Conservation (phyloP, 2,113 vertebrate genomes). For the Cephalopterus ornatus region DNA sequence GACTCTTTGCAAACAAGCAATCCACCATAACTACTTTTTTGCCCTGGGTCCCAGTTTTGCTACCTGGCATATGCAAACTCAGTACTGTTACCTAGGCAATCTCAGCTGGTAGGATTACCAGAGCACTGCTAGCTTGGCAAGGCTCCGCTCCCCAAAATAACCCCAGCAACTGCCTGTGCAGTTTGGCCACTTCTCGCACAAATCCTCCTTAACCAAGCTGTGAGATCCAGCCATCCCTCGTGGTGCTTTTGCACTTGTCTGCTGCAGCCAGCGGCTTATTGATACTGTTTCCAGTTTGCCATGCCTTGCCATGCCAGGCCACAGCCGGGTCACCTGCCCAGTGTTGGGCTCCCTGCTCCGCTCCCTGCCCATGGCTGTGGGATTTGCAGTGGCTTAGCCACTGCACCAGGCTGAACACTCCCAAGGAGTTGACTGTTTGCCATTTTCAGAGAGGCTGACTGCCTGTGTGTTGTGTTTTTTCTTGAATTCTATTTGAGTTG, state of each 20-base stretch:
- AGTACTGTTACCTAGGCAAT: neutral
- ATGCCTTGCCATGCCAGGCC: neutral
- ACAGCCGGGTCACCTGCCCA: rapidly evolving
- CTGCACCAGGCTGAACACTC: neutral
- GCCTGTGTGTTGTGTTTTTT: too few species aligned
- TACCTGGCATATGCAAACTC: neutral
- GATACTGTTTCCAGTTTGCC: rapidly evolving
- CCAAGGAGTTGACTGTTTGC: neutral
- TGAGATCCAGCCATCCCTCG: rapidly evolving
- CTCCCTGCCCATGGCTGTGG: neutral
- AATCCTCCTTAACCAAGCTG: neutral
- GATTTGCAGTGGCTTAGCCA: neutral
- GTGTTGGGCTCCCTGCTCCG: neutral
- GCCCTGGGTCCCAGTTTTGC: neutral
- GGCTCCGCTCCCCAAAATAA: neutral
- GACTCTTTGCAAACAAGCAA: neutral
- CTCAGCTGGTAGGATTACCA: neutral
- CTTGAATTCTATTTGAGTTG: neutral
- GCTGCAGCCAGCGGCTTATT: rapidly evolving
- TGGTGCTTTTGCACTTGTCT: neutral
- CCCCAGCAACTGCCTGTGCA: neutral
- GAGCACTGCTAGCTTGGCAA: neutral
- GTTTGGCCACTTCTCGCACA: neutral
- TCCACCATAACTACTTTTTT: neutral
- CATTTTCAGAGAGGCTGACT: neutral